Percentiles rank a stretch among this genome's conserved stretches.
Conservation (phyloP, 1,140 invertebrate genomes). For the Scaptodrosophila lebanonensis region DNA sequence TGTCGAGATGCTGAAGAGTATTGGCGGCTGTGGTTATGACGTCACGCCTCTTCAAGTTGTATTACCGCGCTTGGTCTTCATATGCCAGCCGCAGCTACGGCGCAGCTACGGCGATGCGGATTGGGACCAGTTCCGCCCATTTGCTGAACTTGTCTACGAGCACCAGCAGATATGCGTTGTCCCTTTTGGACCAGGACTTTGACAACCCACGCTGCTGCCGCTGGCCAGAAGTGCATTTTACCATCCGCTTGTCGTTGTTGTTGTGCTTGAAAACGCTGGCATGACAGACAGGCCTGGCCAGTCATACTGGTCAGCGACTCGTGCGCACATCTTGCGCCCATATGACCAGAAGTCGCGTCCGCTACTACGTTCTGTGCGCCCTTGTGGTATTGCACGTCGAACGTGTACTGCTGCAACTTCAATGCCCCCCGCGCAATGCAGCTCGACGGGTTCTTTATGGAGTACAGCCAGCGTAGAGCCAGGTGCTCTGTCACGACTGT, state of each 20-base stretch:
- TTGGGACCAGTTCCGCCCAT: slow-evolving; percentile 2
- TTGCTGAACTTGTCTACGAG: slow-evolving; percentile 1
- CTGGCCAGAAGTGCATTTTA: slow-evolving; percentile 48
- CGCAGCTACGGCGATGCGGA: neutral
- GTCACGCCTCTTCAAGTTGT: no score
- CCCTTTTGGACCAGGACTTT: slow-evolving; percentile 24
- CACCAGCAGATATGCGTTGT: slow-evolving; percentile 58
- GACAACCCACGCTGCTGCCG: slow-evolving; percentile 64
- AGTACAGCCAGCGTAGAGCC: slow-evolving; percentile 1
- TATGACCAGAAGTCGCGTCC: slow-evolving; percentile 49
- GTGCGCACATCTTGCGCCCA: slow-evolving; percentile 39
- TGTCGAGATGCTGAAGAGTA: no score
- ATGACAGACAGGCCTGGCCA: slow-evolving; percentile 59
- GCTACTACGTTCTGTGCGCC: slow-evolving; percentile 16
- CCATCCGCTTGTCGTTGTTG: slow-evolving; percentile 39
- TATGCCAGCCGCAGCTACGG: neutral
- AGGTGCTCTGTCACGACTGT: slow-evolving; percentile 3
- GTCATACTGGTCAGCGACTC: slow-evolving; percentile 46
- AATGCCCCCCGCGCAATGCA: slow-evolving; percentile 2
- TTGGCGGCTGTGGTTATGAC: no score
- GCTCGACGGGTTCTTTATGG: neutral
- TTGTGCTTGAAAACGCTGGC: no score
- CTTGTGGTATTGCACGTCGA: neutral
- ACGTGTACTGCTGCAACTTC: slow-evolving; percentile 1
- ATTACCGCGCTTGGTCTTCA: slow-evolving; percentile 1